phyloP scores from a whole-genome alignment of 1,140 invertebrate species.

The Drosophila hydei region DNA sequence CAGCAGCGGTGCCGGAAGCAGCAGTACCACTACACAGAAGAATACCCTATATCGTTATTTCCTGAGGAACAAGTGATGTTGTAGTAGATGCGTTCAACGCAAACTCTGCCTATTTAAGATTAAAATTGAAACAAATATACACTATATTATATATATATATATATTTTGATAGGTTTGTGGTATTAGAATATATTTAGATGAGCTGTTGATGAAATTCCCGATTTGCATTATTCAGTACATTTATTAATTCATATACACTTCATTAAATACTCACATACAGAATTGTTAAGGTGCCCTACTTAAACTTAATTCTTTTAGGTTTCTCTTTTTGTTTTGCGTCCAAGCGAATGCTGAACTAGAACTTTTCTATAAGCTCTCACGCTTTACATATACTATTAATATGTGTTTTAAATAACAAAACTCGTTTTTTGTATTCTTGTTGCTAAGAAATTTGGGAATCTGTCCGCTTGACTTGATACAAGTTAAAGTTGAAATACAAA shows the following conservation, averaged over 20 bases:
- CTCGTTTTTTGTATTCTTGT: conserved; percentile 28
- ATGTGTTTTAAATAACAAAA: conserved; percentile 17
- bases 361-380: conserved; percentile 41
- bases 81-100: conserved; percentile 23
- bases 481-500: conserved; percentile 55
- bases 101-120: conserved; percentile 28
- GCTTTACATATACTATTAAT: conserved; percentile 13
- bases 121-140: conserved; percentile 25
- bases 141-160: conserved; percentile 34
- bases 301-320: conserved; percentile 35
- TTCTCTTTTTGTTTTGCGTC: conserved; percentile 22
- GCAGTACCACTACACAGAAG: conserved; percentile 75
- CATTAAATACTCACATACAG: conserved; percentile 58
- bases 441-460: conserved; percentile 22
- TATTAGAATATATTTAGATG: conserved; percentile 43
- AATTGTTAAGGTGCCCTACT: conserved; percentile 71
- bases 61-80: conserved; percentile 86
- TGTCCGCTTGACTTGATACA: conserved; percentile 71
- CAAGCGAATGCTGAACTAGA: conserved; percentile 35
- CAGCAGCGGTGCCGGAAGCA: conserved; percentile 24
- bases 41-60: conserved; percentile 87
- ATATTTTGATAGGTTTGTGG: conserved; percentile 68
- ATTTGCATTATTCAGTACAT: conserved; percentile 57
- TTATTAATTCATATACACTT: conserved; percentile 71
- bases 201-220: conserved; percentile 15